Evolutionary conservation across 1,140 invertebrate species (phyloP), one percentile per base, ranked within the genome.

Genomic region (Panagrolaimus sp.): DNA sequence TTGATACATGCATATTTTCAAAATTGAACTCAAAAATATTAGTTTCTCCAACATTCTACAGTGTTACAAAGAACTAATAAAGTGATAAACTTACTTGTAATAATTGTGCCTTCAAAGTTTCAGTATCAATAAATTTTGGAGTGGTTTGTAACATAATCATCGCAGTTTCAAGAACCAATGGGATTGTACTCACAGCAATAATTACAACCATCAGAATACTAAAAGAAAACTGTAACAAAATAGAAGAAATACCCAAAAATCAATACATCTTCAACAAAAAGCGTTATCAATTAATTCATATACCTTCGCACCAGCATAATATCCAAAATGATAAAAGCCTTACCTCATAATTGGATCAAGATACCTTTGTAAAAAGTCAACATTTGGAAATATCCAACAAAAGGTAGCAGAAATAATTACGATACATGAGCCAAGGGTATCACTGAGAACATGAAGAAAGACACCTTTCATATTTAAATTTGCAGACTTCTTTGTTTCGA

Each of bases 401-500:
- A 94, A 83, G 3, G 93, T 93, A 63, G 94, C 96, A 66, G 91
- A 89, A 21, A 87, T 83, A 21, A 98, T 91, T 5, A 99, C 96
- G 83, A 98, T 94, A 0, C 98, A 89, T 1, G 95, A 98, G 62
- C 89, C 89, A 45, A 76, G 73, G 14, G 64, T 43, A 65, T 58
- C 52, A 28, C 52, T 58, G 0, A 58, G 17, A 5, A 98, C 90
- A 84, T 99, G 96, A 58, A 99, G 87, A 83, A 98, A 98, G 0
- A 97, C 96, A n/a, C 93, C 94, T 64, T 91, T 88, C 91, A 97
- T 97, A 82, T 99, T 99, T 89, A 98, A 90, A 79, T 95, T 90
- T 7, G 48, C 7, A 0, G 48, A 6, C 32, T 38, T 38, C 2
- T 4, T 38, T 38, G 2, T 38, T 38, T 38, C 7, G 2, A 7